A percentile compares a stretch with the other conserved stretches of the same genome.
Evolutionary conservation across 2,888 invertebrate genomes (phyloP).

Genomic region (Thumatha senex): DNA sequence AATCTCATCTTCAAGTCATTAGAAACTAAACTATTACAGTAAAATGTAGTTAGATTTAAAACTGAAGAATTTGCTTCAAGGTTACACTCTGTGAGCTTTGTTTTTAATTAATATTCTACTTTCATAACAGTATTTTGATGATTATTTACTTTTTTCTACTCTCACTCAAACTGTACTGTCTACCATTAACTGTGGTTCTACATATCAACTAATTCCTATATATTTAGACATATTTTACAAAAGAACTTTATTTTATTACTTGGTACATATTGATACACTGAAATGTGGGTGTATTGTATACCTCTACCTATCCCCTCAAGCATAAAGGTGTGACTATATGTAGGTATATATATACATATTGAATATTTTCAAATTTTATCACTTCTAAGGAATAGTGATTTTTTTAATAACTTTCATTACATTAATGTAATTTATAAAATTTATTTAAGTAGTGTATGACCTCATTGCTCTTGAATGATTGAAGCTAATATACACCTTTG

Average conservation of each 20-base stretch:
- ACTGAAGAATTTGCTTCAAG: conserved; percentile 11
- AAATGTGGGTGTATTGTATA: too few species aligned
- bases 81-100: conserved; percentile 14
- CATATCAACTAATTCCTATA: neutral
- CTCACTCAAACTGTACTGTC: conserved; percentile 11
- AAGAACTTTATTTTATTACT: neutral
- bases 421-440: neutral
- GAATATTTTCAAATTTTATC: neutral
- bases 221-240: neutral
- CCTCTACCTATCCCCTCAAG: too few species aligned
- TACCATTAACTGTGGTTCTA: conserved; percentile 3
- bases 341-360: too few species aligned
- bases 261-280: too few species aligned
- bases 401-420: neutral
- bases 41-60: neutral
- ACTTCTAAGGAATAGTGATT: neutral
- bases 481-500: neutral
- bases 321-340: too few species aligned
- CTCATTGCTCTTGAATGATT: neutral
- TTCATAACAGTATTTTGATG: conserved; percentile 15
- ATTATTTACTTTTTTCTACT: conserved; percentile 10
- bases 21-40: neutral
- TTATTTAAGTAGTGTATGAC: neutral
- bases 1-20: too few species aligned
- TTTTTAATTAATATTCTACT: conserved; percentile 17